Conservation (phyloP, 2,113 vertebrate species). For the Lepisosteus oculatus region DNA sequence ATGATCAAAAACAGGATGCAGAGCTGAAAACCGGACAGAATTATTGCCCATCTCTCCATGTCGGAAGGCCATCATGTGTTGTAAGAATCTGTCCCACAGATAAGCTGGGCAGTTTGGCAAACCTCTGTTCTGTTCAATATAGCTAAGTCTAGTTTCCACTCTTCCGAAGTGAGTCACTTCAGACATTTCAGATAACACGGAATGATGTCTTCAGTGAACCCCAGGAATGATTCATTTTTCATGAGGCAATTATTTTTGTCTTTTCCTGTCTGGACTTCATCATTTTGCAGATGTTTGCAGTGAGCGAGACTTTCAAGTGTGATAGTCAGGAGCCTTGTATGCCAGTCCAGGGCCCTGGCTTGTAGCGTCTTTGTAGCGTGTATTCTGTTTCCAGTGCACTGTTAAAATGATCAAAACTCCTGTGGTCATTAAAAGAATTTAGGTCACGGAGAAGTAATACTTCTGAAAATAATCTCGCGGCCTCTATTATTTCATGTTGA, state of each 20-base stretch:
- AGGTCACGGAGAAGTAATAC: slow-evolving; percentile 1
- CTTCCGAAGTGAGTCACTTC: slow-evolving; percentile 3
- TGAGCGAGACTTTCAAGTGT: slow-evolving; percentile 2
- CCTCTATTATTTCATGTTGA: too few species aligned
- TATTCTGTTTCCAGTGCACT: not conserved
- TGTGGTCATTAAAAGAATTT: not conserved
- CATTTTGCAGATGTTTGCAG: slow-evolving; percentile 19
- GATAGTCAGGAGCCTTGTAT: not conserved
- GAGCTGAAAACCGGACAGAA: not conserved
- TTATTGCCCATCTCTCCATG: slow-evolving; percentile 7
- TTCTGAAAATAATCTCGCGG: too few species aligned
- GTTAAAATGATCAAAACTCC: slow-evolving; percentile 2
- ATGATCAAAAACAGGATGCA: slow-evolving; percentile 32
- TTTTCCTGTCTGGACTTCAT: slow-evolving; percentile 16
- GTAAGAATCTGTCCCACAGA: not conserved
- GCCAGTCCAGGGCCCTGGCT: not conserved
- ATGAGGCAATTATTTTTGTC: slow-evolving; percentile 18
- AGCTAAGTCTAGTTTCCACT: slow-evolving; percentile 23
- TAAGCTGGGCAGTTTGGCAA: not conserved
- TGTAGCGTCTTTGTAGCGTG: slow-evolving; percentile 9
- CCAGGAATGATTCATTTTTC: slow-evolving; percentile 9
- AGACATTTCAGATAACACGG: slow-evolving; percentile 18
- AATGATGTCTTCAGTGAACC: slow-evolving; percentile 9
- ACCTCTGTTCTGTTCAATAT: slow-evolving; percentile 7
- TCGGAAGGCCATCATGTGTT: slow-evolving; percentile 12